Evolutionary conservation across 2,797 vertebrate species (phyloP).

Genomic region (Chromobotia macracanthus): DNA sequence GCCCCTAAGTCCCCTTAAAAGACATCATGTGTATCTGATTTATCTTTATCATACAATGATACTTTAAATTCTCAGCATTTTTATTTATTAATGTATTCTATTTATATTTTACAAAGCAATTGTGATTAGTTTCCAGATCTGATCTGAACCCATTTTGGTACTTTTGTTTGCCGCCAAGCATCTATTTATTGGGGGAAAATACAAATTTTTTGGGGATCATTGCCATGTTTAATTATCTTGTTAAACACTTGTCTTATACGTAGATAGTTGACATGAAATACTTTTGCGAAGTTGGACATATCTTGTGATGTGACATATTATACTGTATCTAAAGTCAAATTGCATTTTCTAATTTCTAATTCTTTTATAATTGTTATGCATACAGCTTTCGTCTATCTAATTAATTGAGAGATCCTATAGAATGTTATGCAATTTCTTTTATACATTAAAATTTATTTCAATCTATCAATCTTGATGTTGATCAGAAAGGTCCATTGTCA

Average conservation of each 20-base stretch:
- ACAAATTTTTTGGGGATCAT: not conserved
- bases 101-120: not conserved
- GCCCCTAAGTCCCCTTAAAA: constrained; percentile 67
- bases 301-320: not conserved
- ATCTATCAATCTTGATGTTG: not conserved
- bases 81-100: not conserved
- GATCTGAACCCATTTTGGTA: not conserved
- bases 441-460: not conserved
- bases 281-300: not conserved
- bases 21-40: constrained; percentile 61
- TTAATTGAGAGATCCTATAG: not conserved
- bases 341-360: no score
- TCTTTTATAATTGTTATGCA: not conserved
- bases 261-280: not conserved
- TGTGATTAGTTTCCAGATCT: not conserved
- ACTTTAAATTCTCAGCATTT: not conserved
- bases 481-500: not conserved
- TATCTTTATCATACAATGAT: not conserved
- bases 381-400: not conserved
- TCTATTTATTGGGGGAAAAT: not conserved
- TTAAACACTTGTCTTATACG: no score
- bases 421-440: not conserved
- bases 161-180: not conserved
- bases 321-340: no score
- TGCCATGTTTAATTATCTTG: not conserved